Percentiles rank a stretch among this genome's conserved stretches.
phyloP scores from a whole-genome alignment of 1,140 invertebrate species.

The Eueides isabella region DNA sequence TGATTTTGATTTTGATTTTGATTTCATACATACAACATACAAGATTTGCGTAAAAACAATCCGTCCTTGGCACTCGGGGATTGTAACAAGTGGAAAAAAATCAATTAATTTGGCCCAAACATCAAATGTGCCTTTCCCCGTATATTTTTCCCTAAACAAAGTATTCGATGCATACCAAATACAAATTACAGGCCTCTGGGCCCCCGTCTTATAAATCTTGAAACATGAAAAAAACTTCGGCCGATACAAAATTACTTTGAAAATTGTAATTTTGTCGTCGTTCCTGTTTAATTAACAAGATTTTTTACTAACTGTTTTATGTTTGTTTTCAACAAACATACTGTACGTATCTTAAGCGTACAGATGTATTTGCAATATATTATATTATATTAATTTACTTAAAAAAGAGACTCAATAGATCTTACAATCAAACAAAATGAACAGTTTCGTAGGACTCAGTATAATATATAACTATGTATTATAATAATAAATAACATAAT shows the following conservation, averaged over 20 bases:
- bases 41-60: too few relatives aligned
- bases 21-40: too few relatives aligned
- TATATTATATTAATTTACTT: too few relatives aligned
- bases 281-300: not conserved
- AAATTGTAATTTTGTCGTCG: slow-evolving; percentile 6
- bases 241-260: slow-evolving; percentile 12
- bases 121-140: not conserved
- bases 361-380: too few relatives aligned
- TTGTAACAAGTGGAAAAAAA: not conserved
- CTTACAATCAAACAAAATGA: too few relatives aligned
- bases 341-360: too few relatives aligned
- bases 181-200: not conserved
- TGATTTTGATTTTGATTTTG: too few relatives aligned
- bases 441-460: too few relatives aligned
- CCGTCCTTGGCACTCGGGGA: too few relatives aligned
- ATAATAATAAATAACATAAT: too few relatives aligned
- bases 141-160: slow-evolving; percentile 4
- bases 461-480: too few relatives aligned
- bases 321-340: not conserved
- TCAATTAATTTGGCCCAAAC: not conserved
- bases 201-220: not conserved
- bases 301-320: not conserved
- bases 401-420: too few relatives aligned
- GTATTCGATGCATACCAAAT: not conserved
- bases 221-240: slow-evolving; percentile 3